These are phyloP conservation scores for Xiphophorus couchianus DNA, from an alignment of 2,113 vertebrate species.

Conservation along the genomic window DNA sequence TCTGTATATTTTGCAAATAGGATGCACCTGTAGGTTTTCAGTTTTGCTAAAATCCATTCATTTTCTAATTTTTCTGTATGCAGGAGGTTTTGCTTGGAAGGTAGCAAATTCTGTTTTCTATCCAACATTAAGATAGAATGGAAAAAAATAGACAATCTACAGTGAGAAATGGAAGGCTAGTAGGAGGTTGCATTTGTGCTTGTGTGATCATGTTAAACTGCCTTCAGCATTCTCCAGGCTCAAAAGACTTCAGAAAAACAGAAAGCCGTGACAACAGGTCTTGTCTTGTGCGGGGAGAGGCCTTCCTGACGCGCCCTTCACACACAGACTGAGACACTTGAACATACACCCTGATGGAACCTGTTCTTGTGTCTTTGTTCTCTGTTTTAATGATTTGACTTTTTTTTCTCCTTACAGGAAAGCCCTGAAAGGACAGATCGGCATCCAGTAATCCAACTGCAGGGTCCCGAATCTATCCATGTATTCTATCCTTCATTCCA, in stretches of 20 bases:
- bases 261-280: conserved; percentile 60
- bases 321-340: conserved; percentile 15
- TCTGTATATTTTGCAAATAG: neutral
- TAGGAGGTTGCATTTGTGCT: conserved; percentile 16
- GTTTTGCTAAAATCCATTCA: neutral
- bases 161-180: neutral
- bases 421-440: neutral
- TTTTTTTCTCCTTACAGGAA: conserved; percentile 38
- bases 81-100: no score
- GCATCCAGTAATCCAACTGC: conserved; percentile 5
- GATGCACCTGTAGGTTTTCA: neutral
- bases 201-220: conserved; percentile 30
- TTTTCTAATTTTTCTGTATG: neutral
- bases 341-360: conserved; percentile 13
- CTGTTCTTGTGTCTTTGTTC: conserved; percentile 40
- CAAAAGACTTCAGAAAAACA: conserved; percentile 46
- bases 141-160: neutral
- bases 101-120: neutral
- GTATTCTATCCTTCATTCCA: conserved; percentile 99
- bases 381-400: conserved; percentile 40
- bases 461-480: conserved; percentile 76
- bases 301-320: conserved; percentile 60
- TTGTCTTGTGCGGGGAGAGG: conserved; percentile 72
- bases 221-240: conserved; percentile 34
- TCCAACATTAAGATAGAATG: neutral